phyloP scores from a whole-genome alignment of 2,888 invertebrate genomes.

The Cerceris ruficornis region DNA sequence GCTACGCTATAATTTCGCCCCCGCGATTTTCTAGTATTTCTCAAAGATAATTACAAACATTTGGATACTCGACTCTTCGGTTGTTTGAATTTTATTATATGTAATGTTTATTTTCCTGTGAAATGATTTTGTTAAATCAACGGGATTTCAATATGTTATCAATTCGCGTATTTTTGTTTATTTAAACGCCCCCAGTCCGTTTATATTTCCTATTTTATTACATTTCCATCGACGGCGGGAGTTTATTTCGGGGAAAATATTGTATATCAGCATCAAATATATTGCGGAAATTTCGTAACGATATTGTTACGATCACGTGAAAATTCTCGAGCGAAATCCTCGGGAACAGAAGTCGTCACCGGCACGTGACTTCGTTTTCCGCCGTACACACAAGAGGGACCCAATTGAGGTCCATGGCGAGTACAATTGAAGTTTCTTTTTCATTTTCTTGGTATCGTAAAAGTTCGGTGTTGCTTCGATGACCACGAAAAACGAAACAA shows the following conservation, averaged over 20 bases:
- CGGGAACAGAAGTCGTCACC: constrained; percentile 41
- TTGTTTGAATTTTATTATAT: no score
- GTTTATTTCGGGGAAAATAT: constrained; percentile 3
- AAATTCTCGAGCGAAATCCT: constrained; percentile 47
- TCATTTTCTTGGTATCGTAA: constrained; percentile 19
- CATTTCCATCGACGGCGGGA: not conserved
- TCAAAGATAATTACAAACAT: no score
- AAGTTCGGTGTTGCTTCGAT: constrained; percentile 20
- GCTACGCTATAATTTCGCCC: no score
- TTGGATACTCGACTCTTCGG: no score
- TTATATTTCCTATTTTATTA: no score
- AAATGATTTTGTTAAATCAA: no score
- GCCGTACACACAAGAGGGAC: constrained; percentile 29
- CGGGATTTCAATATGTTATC: no score
- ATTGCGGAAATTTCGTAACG: constrained; percentile 9
- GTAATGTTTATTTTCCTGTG: no score
- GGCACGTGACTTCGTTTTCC: constrained; percentile 50
- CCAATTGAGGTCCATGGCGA: constrained; percentile 45
- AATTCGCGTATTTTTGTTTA: not conserved
- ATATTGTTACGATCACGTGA: constrained; percentile 35
- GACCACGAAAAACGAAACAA: constrained; percentile 16
- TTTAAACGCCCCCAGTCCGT: no score
- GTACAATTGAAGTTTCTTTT: constrained; percentile 40
- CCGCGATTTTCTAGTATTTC: no score
- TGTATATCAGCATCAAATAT: constrained; percentile 24